Evolutionary conservation across 2,113 vertebrate species (phyloP).

Genomic region (Vulpes vulpes): DNA sequence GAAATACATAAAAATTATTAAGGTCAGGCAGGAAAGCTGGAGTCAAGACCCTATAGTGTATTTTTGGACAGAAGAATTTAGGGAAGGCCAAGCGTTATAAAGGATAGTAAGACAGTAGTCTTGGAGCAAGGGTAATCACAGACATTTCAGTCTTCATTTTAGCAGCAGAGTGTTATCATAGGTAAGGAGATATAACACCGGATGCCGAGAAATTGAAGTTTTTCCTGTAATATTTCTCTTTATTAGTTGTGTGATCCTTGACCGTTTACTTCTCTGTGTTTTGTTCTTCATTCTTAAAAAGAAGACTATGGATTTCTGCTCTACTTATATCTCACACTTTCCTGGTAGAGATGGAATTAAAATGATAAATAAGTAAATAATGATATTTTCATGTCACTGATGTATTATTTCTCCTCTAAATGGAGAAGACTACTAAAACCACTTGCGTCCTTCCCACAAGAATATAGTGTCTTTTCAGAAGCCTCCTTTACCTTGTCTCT

Average conservation of each 20-base stretch:
- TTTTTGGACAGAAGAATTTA: neutral
- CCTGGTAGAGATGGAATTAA: neutral
- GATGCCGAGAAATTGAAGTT: neutral
- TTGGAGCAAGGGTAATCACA: neutral
- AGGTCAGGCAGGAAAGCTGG: neutral
- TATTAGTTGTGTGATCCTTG: neutral
- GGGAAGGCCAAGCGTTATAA: neutral
- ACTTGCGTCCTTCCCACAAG: neutral
- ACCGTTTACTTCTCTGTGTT: neutral
- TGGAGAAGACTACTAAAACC: neutral
- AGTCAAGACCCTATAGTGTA: neutral
- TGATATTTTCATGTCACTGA: neutral
- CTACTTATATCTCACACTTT: neutral
- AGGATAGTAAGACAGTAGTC: neutral
- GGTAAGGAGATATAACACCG: fast-evolving
- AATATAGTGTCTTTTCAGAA: neutral
- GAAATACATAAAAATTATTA: neutral
- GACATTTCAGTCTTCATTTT: fast-evolving
- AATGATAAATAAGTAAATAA: neutral
- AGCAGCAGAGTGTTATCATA: fast-evolving
- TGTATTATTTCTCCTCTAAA: neutral
- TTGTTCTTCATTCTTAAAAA: neutral
- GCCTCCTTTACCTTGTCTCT: neutral
- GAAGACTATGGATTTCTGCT: neutral
- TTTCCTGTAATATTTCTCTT: neutral